Conservation (phyloP, 2,888 invertebrate species). For the Nemapogon koenigi region DNA sequence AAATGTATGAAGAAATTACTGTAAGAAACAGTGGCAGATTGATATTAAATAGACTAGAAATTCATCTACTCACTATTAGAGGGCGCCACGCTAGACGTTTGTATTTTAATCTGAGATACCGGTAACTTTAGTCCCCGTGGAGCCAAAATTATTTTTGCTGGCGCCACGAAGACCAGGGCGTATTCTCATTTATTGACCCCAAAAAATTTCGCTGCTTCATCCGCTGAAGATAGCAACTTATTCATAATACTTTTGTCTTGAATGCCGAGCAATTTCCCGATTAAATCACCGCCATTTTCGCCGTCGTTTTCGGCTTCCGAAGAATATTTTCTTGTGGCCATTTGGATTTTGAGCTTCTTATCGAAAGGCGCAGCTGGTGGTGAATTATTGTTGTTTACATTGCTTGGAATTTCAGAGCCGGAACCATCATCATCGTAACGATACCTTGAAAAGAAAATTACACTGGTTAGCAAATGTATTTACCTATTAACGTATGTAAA, state of each 20-base stretch:
- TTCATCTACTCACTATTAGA: conserved; percentile 33
- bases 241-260: conserved; percentile 86
- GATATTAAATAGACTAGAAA: background rate
- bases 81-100: conserved; percentile 28
- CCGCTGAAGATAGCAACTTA: conserved; percentile 79
- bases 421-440: conserved; percentile 53
- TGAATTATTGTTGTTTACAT: conserved; percentile 62
- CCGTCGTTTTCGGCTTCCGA: conserved; percentile 57
- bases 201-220: conserved; percentile 87
- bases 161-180: conserved; percentile 59
- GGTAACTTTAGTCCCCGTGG: conserved; percentile 47
- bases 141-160: conserved; percentile 50
- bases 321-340: conserved; percentile 55
- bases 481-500: too few species aligned
- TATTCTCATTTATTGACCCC: conserved; percentile 78
- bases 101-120: background rate
- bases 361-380: conserved; percentile 62
- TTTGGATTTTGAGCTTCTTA: conserved; percentile 56
- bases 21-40: background rate
- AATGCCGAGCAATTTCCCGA: conserved; percentile 89
- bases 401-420: conserved; percentile 51
- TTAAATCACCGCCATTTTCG: conserved; percentile 75
- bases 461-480: too few species aligned
- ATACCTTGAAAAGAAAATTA: conserved; percentile 36
- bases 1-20: background rate